Evolutionary conservation across 2,888 invertebrate genomes (phyloP), one percentile per base, ranked within the genome.

Genomic region (Gordius sp.): DNA sequence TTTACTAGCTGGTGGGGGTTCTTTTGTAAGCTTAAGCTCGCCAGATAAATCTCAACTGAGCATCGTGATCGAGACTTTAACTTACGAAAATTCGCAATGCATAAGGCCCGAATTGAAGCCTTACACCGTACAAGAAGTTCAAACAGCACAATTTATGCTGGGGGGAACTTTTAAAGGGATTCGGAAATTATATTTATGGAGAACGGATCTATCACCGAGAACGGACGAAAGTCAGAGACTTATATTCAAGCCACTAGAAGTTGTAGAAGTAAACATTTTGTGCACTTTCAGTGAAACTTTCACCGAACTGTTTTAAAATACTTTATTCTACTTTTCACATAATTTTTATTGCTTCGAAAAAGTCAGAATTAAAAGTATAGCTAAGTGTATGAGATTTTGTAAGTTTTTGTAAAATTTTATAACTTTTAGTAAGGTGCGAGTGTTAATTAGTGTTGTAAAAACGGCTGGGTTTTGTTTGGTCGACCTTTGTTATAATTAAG

Each of bases 51-150:
- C 64, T 54, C 62, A 68, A 58, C 59, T 69, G n/a, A 67, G 68
- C 8, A 66, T 70, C 39, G 62, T 70, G 41, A 64, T 70, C 57
- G 70, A 70, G 62, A 69, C 68, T 2, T 66, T 69, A 67, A 54
- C 55, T 8, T 54, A 16, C 13, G 27, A 27, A 24, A 54, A 54
- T 28, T 26, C 26, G 2, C 4, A 54, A 54, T 54, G 55, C 28
- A 28, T 54, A 8, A 54, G 55, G 28, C 55, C 55, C 26, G 27
- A 54, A 27, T 27, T 54, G 27, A 13, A 25, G 16, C 26, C 26
- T 13, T 54, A 27, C 55, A 23, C 4, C 13, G 55, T 54, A 4
- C 8, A 25, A 26, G 55, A 27, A 8, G 8, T 4, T 24, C 55
- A 54, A 28, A 23, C 23, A 4, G 28, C 27, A 8, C 28, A 25